These are phyloP conservation scores for Esox masquinongy DNA, from an alignment of 2,797 vertebrate genomes.

Conservation along the genomic window DNA sequence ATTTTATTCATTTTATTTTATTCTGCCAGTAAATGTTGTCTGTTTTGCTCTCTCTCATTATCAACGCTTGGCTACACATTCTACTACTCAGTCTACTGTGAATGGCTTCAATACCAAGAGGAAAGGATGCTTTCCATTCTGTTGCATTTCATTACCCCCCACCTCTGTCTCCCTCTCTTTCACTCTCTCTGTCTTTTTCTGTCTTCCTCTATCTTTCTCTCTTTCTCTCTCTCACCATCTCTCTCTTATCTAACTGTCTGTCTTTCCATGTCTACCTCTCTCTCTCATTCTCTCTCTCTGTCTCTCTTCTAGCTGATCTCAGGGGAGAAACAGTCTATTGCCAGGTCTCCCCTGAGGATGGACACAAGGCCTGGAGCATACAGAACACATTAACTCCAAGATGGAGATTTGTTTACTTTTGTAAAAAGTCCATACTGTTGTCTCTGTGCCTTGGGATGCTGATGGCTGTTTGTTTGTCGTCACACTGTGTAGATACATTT, in stretches of 20 bases:
- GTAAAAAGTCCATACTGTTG: conserved; percentile 47
- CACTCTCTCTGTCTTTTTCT: background rate
- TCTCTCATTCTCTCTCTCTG: no score
- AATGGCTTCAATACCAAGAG: conserved; percentile 72
- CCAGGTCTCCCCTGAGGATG: conserved; percentile 65
- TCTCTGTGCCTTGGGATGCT: conserved; percentile 37
- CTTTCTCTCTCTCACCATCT: no score
- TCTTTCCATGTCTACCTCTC: no score
- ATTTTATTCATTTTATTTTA: background rate
- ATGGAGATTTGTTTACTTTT: conserved; percentile 64
- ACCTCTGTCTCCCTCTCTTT: conserved; percentile 59
- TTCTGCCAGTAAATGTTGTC: conserved; percentile 39
- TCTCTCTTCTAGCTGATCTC: conserved; percentile 45
- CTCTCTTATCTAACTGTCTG: no score
- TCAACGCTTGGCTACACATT: conserved; percentile 69
- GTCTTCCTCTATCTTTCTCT: no score
- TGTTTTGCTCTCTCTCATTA: conserved; percentile 63
- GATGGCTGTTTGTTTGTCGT: conserved; percentile 39
- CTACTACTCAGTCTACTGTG: conserved; percentile 71
- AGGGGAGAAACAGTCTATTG: conserved; percentile 55
- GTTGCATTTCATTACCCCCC: conserved; percentile 37
- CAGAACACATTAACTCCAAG: conserved; percentile 69
- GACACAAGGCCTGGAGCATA: conserved; percentile 65
- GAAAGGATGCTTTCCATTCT: conserved; percentile 67
- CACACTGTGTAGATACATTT: conserved; percentile 11